These are phyloP conservation scores for Anas bernieri DNA, from an alignment of 2,797 vertebrate genomes.

Conservation along the genomic window DNA sequence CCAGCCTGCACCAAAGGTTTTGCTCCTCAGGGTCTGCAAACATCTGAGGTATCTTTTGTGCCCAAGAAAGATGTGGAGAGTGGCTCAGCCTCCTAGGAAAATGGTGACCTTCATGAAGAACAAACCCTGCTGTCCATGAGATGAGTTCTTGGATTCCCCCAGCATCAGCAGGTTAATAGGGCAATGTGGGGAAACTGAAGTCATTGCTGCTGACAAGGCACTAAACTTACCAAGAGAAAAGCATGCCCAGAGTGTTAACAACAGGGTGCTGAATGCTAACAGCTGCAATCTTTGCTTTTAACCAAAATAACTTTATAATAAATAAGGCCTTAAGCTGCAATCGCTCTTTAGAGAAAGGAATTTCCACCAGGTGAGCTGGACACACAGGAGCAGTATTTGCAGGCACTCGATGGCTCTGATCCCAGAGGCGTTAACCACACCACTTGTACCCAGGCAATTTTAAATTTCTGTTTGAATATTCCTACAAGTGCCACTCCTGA, in stretches of 20 bases:
- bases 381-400: not conserved
- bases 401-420: not conserved
- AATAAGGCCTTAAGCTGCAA: not conserved
- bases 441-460: not conserved
- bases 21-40: not conserved
- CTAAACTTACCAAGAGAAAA: not conserved
- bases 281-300: fast-evolving
- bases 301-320: not conserved
- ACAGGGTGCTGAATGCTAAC: not conserved
- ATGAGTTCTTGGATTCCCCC: fast-evolving
- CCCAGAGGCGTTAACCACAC: conserved; percentile 1
- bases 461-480: conserved; percentile 37
- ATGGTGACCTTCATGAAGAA: fast-evolving
- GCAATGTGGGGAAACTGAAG: not conserved
- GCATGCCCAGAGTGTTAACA: not conserved
- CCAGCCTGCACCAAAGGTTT: not conserved
- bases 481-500: conserved; percentile 57
- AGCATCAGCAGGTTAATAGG: not conserved
- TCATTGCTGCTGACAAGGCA: not conserved
- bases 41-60: fast-evolving
- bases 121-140: not conserved
- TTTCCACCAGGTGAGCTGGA: not conserved
- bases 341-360: not conserved
- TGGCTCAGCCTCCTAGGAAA: not conserved
- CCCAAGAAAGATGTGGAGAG: not conserved